phyloP scores from a whole-genome alignment of 2,113 vertebrate genomes.

The Smithornis capensis region DNA sequence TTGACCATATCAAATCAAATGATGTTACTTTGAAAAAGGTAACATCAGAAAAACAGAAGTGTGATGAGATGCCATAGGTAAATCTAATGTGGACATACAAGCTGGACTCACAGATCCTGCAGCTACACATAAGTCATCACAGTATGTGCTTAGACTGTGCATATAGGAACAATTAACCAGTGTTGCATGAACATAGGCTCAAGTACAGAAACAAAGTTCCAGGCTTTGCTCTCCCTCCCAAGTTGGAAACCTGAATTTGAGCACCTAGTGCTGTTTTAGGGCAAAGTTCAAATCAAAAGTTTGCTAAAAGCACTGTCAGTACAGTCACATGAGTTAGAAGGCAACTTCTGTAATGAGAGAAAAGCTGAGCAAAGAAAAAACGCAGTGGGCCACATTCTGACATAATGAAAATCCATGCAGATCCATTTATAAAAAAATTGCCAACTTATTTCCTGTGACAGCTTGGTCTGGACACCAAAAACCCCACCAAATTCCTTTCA shows the following conservation, averaged over 20 bases:
- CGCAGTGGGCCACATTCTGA: background rate
- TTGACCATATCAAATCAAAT: background rate
- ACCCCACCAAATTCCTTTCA: background rate
- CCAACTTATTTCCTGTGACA: background rate
- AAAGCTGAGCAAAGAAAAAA: background rate
- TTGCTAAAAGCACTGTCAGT: background rate
- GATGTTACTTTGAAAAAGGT: too few relatives aligned
- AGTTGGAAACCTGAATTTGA: background rate
- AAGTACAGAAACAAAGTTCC: background rate
- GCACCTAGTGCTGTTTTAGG: background rate
- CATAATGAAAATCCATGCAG: background rate
- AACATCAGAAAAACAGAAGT: background rate
- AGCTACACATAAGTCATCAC: background rate
- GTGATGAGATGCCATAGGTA: background rate
- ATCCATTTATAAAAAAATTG: background rate
- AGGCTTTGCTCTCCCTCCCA: background rate
- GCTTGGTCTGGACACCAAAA: background rate
- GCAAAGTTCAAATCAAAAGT: background rate
- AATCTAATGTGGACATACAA: background rate
- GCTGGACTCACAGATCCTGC: background rate
- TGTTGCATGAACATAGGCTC: background rate
- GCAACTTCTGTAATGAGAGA: background rate
- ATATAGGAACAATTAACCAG: background rate
- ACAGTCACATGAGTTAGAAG: background rate
- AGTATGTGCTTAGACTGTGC: background rate